These are phyloP conservation scores for Limosa lapponica DNA, from an alignment of 2,797 vertebrate species.

Conservation along the genomic window DNA sequence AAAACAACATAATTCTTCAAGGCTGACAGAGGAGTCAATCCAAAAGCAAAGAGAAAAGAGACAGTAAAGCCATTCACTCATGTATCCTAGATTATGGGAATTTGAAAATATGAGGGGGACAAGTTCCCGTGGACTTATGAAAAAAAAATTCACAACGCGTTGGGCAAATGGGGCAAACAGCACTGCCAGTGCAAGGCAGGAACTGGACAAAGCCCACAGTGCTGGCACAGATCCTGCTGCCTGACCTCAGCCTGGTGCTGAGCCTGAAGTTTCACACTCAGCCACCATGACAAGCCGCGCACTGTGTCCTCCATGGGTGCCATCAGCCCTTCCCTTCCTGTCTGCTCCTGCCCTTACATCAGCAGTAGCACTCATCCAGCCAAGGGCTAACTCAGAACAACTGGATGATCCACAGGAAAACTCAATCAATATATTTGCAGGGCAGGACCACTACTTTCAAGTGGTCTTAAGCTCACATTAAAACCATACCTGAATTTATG, in stretches of 20 bases:
- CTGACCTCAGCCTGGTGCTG: not conserved
- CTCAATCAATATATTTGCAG: not conserved
- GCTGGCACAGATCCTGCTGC: not conserved
- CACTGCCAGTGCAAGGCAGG: not conserved
- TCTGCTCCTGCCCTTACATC: not conserved
- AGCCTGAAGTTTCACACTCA: not conserved
- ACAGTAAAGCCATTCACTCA: not conserved
- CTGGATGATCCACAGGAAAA: not conserved
- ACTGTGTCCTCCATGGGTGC: not conserved
- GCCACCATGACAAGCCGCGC: accelerated
- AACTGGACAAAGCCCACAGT: not conserved
- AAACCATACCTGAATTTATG: not conserved
- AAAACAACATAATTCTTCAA: not conserved
- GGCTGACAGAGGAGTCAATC: not conserved
- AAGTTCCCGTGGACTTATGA: not conserved
- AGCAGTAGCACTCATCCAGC: not conserved
- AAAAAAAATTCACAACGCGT: not conserved
- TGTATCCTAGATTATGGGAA: not conserved
- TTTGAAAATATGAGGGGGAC: not conserved
- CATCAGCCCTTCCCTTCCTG: accelerated
- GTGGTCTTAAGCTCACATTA: not conserved
- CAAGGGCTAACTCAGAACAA: not conserved
- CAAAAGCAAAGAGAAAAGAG: not conserved
- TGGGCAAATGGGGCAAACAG: not conserved
- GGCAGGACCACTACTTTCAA: not conserved